Evolutionary conservation across 2,113 vertebrate species (phyloP).

Genomic region (Brachyhypopomus occidentalis): DNA sequence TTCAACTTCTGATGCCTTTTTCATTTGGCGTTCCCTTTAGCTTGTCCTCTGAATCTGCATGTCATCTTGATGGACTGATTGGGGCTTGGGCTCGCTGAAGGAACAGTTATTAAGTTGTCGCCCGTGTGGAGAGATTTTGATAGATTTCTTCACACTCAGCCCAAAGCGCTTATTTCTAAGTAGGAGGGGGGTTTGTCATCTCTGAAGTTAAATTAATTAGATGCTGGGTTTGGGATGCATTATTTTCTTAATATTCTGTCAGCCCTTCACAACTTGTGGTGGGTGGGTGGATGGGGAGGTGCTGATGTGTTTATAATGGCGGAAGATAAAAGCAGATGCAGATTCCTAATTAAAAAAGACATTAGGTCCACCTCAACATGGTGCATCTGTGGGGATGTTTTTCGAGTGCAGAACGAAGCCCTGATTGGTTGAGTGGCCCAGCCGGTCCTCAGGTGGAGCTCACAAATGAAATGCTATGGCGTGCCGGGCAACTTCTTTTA

Average conservation of each 20-base stretch:
- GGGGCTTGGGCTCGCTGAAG: conserved; percentile 7
- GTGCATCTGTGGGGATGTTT: conserved; percentile 2
- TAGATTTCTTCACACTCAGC: conserved; percentile 15
- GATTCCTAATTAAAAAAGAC: conserved; percentile 14
- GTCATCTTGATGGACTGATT: conserved; percentile 30
- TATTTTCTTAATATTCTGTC: conserved; percentile 43
- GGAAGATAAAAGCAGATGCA: not conserved
- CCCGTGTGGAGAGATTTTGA: conserved; percentile 4
- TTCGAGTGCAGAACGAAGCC: conserved; percentile 1
- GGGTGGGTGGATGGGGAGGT: conserved; percentile 6
- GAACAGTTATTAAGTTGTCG: conserved; percentile 47
- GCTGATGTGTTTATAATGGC: conserved; percentile 28
- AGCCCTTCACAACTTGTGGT: conserved; percentile 5
- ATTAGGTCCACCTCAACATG: not conserved
- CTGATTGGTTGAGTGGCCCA: conserved; percentile 20
- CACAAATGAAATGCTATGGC: not conserved
- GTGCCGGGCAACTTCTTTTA: not conserved
- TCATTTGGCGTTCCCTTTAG: not conserved
- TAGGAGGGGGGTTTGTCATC: conserved; percentile 29
- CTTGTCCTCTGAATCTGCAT: conserved; percentile 19
- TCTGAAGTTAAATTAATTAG: conserved; percentile 38
- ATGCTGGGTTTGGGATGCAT: conserved; percentile 37
- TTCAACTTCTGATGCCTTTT: not conserved
- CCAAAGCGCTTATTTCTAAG: conserved; percentile 20
- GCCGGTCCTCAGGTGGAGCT: not conserved